A percentile compares a stretch with the other conserved stretches of the same genome.
These are phyloP conservation scores for Macroglossus sobrinus DNA, from an alignment of 2,113 vertebrate species.

Conservation along the genomic window DNA sequence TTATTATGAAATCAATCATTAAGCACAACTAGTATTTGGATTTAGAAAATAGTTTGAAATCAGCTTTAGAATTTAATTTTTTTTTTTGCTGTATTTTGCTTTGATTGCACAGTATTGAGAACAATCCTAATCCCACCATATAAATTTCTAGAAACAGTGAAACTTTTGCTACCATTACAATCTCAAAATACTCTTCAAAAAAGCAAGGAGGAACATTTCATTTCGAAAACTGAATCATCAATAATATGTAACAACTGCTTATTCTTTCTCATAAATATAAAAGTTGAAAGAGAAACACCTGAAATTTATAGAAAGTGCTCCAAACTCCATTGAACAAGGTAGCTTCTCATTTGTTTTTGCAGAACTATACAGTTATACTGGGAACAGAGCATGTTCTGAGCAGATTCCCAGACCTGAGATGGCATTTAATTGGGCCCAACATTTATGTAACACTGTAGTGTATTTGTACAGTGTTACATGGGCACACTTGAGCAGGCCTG, in stretches of 20 bases:
- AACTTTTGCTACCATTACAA: neutral
- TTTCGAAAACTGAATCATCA: neutral
- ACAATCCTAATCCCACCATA: neutral
- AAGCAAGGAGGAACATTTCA: neutral
- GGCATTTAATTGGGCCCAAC: neutral
- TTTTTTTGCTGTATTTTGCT: neutral
- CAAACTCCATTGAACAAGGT: neutral
- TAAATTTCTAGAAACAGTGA: neutral
- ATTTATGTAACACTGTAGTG: neutral
- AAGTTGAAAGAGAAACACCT: neutral
- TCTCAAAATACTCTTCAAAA: neutral
- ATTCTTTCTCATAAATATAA: neutral
- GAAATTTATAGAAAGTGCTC: neutral
- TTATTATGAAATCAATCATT: neutral
- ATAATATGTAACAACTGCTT: neutral
- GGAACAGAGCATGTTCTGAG: neutral
- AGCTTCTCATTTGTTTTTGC: neutral
- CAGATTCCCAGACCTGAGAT: neutral
- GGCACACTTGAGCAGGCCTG: neutral
- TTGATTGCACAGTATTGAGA: neutral
- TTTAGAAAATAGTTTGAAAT: slow-evolving; percentile 4
- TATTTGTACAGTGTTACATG: neutral
- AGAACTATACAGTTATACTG: neutral
- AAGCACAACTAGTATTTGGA: neutral
- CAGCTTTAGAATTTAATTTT: neutral